Evolutionary conservation across 2,888 invertebrate species (phyloP), one percentile per base, ranked within the genome.

Genomic region (Tenthredo distinguenda): DNA sequence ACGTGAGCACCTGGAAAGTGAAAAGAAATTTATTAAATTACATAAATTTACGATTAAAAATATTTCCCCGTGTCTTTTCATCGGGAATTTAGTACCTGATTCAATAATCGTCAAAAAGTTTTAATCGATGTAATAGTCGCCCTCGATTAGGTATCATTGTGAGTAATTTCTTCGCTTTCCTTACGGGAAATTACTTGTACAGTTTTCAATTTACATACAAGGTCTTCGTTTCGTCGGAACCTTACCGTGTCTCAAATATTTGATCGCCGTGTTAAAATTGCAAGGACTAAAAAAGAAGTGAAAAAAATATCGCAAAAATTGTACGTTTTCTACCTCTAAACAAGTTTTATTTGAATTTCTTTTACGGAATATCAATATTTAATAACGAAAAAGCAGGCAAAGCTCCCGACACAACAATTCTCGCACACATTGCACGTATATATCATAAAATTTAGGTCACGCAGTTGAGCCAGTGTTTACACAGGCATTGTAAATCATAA

Each of bases 1-100:
- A 98, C 96, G 72, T 96, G 95, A 89, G 96, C 95, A 87, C 97
- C 97, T 97, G 93, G 3, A 91, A 90, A 47, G 58, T n/a, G 91
- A 90, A 15, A 43, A 43, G 6, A 7, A 21, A 76, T 34, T 18
- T n/a, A 47, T 18, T 6, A 7, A 37, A 37, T 4, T 81, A 31
- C 1, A 62, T n/a, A 34, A 47, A 15, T n/a, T 68, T 10, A 9
- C 2, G 37, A 31, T 71, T 4, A 26, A 62, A 12, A 6, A 18
- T 18, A 71, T 74, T 40, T 62, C 55, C 9, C 12, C 12, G 10
- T 5, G 37, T n/a, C 26, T 62, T 7, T 62, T 15, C n/a, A n/a
- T 55, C 1, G n/a, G n/a, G n/a, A 55, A n/a, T 7, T 55, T 4
- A 50, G 1, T 50, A 18, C 50, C 18, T 50, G 18, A 50, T 50